These are phyloP conservation scores for Salvelinus sp. DNA, from an alignment of 2,113 vertebrate genomes.

Conservation along the genomic window DNA sequence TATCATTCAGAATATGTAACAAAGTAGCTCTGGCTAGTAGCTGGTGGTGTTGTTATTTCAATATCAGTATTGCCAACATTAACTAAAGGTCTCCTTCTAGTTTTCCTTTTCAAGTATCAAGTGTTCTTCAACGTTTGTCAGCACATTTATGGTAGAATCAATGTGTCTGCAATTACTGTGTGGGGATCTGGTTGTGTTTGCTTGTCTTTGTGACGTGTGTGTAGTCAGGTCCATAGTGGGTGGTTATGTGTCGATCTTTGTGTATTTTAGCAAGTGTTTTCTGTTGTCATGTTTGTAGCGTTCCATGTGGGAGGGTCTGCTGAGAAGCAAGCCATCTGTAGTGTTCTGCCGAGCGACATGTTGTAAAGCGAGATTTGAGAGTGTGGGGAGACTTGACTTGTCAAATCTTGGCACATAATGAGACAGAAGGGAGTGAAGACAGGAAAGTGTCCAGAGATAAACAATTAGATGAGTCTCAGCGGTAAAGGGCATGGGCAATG, in stretches of 20 bases:
- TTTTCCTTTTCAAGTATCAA: not conserved
- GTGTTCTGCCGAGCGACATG: constrained; percentile 78
- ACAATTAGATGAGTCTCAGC: constrained; percentile 83
- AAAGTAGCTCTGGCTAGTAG: not conserved
- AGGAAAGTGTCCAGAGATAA: constrained; percentile 83
- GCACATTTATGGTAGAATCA: not conserved
- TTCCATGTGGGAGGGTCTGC: constrained; percentile 81
- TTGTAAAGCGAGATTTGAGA: constrained; percentile 78
- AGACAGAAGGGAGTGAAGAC: constrained; percentile 80
- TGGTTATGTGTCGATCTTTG: constrained; percentile 68
- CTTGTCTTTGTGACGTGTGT: constrained; percentile 25
- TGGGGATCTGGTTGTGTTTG: not conserved
- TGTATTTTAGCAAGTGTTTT: constrained; percentile 73
- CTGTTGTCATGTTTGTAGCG: constrained; percentile 77
- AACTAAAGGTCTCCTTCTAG: not conserved
- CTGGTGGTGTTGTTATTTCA: not conserved
- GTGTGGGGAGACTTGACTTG: constrained; percentile 82
- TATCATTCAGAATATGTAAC: not conserved
- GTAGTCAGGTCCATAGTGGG: constrained; percentile 60
- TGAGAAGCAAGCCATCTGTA: constrained; percentile 84
- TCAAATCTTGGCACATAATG: constrained; percentile 84
- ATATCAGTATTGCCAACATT: not conserved
- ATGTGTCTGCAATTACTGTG: constrained; percentile 13
- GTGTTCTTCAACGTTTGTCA: not conserved
- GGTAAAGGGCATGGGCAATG: constrained; percentile 76